Base-by-base conservation (phyloP, 2,888 invertebrate species). In the Loripinus fragilis region DNA sequence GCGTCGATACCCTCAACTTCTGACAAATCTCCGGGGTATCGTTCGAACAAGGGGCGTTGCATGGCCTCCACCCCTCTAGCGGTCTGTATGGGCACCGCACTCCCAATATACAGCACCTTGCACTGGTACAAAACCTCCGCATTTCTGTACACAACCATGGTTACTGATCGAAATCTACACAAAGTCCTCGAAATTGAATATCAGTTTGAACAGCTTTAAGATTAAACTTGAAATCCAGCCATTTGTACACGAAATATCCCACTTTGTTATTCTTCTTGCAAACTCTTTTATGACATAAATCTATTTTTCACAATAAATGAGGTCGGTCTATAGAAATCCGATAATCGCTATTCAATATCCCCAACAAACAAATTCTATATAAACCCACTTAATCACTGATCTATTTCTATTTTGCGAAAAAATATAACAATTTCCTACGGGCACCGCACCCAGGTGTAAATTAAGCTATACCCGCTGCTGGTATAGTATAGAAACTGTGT, bases 1-100 rank as follows among this genome's bases (percentile, higher is more conserved):
- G 98, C 98, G 69, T 92, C 89, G 33, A 93, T 90, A 0, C 93
- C 93, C 23, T 87, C 74, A n/a, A 91, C 88, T n/a, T 87, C 81
- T 8, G 83, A 80, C 15, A 87, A 80, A 20, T 88, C 83, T 10
- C 73, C 70, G 1, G 88, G 89, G 85, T 91, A 92, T n/a, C 91
- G 81, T 45, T 87, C 83, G 35, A 78, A 73, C 2, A 91, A 77
- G 0, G 90, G 93, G 71, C 87, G 85, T 82, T 93, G 93, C 10
- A 93, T 77, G 0, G 91, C 90, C 15, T 93, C 91, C 30, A 92
- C 71, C 0, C 93, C 93, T 30, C 85, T 84, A 0, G 90, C 77
- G 7, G 92, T 90, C 71, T 91, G 89, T 42, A 90, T 74, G 12
- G 93, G 93, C 8, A 91, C 89, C 7, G 92, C 90, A 80, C 91